Evolutionary conservation across 2,888 invertebrate genomes (phyloP).

Genomic region (Tinea pellionella): DNA sequence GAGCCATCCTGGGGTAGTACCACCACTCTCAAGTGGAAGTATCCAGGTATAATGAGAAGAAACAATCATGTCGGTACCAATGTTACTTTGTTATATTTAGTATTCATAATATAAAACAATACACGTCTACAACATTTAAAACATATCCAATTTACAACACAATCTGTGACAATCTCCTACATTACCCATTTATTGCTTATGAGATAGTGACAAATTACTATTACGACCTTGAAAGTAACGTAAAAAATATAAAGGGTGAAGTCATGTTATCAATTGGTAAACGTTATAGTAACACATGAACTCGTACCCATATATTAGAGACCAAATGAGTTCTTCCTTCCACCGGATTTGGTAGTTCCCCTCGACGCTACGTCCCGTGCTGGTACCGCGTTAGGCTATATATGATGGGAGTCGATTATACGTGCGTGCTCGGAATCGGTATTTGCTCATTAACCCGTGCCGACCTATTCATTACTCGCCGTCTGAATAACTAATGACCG

Average conservation of each 20-base stretch:
- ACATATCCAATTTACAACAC: too few relatives aligned
- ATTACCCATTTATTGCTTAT: not conserved
- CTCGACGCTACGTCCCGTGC: conserved; percentile 5
- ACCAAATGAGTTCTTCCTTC: conserved; percentile 5
- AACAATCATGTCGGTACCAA: too few relatives aligned
- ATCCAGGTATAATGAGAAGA: too few relatives aligned
- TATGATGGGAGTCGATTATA: conserved; percentile 39
- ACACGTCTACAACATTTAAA: too few relatives aligned
- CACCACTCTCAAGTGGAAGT: too few relatives aligned
- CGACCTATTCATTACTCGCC: conserved; percentile 55
- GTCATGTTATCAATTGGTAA: not conserved
- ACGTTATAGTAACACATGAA: not conserved
- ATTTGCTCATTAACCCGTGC: conserved; percentile 47
- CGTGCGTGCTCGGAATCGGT: conserved; percentile 56
- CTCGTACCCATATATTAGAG: not conserved
- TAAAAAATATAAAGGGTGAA: not conserved
- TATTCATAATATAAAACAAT: too few relatives aligned
- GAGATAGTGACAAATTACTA: not conserved
- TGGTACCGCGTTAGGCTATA: conserved; percentile 2
- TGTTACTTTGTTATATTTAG: too few relatives aligned
- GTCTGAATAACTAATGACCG: conserved; percentile 55
- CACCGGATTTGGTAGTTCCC: conserved; percentile 6
- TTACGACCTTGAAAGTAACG: not conserved
- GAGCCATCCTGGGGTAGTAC: too few relatives aligned
- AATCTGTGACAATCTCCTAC: too few relatives aligned